Conservation (phyloP, 2,113 vertebrate species). For the Scartelaos histophorus region DNA sequence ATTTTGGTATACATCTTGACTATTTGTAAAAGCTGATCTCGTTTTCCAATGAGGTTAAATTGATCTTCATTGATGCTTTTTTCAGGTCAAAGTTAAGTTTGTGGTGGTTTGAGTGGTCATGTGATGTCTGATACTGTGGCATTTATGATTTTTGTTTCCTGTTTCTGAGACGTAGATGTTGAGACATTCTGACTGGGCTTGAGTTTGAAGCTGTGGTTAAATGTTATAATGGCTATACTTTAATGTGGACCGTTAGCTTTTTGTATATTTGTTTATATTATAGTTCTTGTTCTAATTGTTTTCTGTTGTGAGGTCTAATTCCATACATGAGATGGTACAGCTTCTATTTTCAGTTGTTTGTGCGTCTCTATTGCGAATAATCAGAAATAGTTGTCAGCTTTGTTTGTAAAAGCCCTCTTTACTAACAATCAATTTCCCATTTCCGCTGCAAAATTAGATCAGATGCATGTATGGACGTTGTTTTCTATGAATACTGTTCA, state of each 20-base stretch:
- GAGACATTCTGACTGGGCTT: not conserved
- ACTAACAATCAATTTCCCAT: conserved; percentile 18
- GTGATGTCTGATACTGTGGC: no score
- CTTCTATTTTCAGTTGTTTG: not conserved
- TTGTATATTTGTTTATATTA: not conserved
- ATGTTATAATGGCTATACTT: not conserved
- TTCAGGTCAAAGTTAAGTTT: no score
- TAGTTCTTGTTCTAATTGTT: no score
- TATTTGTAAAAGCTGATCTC: no score
- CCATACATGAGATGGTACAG: no score
- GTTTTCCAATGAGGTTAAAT: no score
- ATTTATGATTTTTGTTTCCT: not conserved
- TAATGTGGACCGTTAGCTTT: not conserved
- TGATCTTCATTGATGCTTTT: no score
- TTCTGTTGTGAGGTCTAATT: not conserved
- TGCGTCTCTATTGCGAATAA: not conserved
- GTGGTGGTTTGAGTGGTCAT: no score
- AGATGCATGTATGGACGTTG: not conserved
- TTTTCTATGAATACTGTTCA: conserved; percentile 12
- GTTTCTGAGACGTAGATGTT: not conserved
- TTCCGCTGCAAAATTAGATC: conserved; percentile 1
- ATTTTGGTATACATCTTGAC: no score
- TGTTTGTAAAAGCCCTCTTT: not conserved
- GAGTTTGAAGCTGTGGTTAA: no score
- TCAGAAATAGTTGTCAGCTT: not conserved